Conservation (phyloP, 2,113 vertebrate genomes). For the Deroptyus accipitrinus region DNA sequence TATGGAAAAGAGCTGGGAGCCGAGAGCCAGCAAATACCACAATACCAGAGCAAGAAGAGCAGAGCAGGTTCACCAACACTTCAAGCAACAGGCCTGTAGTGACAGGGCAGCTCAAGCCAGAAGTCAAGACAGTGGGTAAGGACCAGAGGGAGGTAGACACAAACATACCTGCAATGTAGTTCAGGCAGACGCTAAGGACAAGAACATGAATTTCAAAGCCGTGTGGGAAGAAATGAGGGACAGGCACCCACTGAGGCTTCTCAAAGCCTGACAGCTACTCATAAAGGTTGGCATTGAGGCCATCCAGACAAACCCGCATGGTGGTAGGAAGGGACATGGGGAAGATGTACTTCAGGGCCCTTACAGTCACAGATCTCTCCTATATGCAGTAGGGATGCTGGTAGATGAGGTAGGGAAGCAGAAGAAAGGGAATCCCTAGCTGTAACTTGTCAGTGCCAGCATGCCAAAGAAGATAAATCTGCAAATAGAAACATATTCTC, state of each 20-base stretch:
- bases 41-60: background rate
- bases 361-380: background rate
- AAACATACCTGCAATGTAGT: background rate
- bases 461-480: background rate
- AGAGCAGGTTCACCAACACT: background rate
- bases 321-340: too few species aligned
- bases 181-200: background rate
- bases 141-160: background rate
- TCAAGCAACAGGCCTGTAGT: background rate
- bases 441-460: background rate
- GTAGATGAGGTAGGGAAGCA: background rate
- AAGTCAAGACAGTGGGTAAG: background rate
- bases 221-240: background rate
- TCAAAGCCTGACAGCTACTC: background rate
- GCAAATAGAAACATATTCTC: background rate
- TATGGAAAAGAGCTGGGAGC: background rate
- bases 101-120: background rate
- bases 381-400: background rate
- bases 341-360: background rate
- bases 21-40: background rate
- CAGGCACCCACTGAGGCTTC: background rate
- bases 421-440: background rate
- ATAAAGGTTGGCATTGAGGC: background rate
- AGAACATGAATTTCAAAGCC: background rate
- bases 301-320: background rate